Evolutionary conservation across 1,140 invertebrate genomes (phyloP).

Genomic region (Listronotus oregonensis): DNA sequence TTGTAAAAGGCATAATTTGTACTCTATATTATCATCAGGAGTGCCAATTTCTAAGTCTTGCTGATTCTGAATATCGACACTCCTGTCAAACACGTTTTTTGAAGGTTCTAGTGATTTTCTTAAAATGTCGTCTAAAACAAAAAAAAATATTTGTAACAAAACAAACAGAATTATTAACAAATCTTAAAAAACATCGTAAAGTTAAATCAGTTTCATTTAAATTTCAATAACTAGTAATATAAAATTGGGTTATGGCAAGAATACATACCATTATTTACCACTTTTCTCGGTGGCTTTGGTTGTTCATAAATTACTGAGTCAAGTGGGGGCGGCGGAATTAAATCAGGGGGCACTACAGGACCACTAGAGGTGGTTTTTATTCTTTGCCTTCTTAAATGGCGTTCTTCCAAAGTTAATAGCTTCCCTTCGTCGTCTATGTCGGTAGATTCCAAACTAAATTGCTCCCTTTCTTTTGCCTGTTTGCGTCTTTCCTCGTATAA

Average conservation of each 20-base stretch:
- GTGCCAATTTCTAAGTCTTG: conserved; percentile 39
- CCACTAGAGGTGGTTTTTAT: conserved; percentile 58
- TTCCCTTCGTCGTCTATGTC: conserved; percentile 55
- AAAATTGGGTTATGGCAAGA: no score
- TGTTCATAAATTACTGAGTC: conserved; percentile 64
- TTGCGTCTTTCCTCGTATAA: conserved; percentile 69
- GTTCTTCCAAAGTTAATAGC: conserved; percentile 65
- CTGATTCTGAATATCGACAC: conserved; percentile 55
- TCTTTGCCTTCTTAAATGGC: conserved; percentile 71
- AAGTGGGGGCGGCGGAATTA: conserved; percentile 64
- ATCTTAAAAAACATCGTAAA: no score
- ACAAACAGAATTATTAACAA: no score
- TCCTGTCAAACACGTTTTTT: conserved; percentile 71
- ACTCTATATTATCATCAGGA: conserved; percentile 43
- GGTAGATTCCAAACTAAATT: conserved; percentile 46
- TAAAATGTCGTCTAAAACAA: neutral
- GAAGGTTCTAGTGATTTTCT: conserved; percentile 57
- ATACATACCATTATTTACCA: conserved; percentile 51
- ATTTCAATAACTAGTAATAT: no score
- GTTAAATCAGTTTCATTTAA: no score
- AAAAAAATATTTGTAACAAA: neutral
- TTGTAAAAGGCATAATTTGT: conserved; percentile 32
- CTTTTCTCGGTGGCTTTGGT: conserved; percentile 62
- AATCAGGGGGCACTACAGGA: conserved; percentile 64
- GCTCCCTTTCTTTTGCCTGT: conserved; percentile 45